Conservation (phyloP, 2,888 invertebrate species). For the Eupithecia tripunctaria region DNA sequence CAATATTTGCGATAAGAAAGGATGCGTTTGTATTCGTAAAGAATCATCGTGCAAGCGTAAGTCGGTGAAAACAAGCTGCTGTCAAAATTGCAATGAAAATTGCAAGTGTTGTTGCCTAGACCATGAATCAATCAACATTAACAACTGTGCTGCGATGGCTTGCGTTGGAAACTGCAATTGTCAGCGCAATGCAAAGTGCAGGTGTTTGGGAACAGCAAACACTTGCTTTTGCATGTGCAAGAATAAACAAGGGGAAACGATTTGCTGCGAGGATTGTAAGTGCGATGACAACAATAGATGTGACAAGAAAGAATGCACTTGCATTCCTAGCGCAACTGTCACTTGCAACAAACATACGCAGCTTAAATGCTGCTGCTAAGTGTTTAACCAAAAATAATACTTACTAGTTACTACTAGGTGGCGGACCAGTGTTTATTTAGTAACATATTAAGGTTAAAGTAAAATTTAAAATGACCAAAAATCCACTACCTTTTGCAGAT, state of each 20-base stretch:
- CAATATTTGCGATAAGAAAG: slow-evolving; percentile 12
- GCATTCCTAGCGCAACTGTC: slow-evolving; percentile 35
- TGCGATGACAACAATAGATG: slow-evolving; percentile 48
- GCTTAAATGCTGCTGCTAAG: not conserved
- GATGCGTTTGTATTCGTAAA: slow-evolving; percentile 43
- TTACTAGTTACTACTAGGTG: not conserved
- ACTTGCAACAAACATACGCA: not conserved
- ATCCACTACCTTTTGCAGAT: too few relatives aligned
- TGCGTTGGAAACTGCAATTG: not conserved
- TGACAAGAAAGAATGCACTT: slow-evolving; percentile 50
- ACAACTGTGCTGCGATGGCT: not conserved
- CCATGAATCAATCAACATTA: not conserved
- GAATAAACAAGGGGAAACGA: slow-evolving; percentile 38
- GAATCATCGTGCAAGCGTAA: not conserved
- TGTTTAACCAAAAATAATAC: not conserved
- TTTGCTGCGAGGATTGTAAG: slow-evolving; percentile 52
- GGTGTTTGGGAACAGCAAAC: not conserved
- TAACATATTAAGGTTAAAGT: too few relatives aligned
- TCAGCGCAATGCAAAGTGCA: slow-evolving; percentile 2
- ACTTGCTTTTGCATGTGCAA: slow-evolving; percentile 39
- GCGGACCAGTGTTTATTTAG: not conserved
- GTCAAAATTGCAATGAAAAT: slow-evolving; percentile 11
- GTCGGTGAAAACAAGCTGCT: not conserved
- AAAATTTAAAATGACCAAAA: too few relatives aligned
- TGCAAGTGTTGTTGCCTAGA: not conserved